phyloP scores from a whole-genome alignment of 2,888 invertebrate genomes.

The Rhingia campestris region DNA sequence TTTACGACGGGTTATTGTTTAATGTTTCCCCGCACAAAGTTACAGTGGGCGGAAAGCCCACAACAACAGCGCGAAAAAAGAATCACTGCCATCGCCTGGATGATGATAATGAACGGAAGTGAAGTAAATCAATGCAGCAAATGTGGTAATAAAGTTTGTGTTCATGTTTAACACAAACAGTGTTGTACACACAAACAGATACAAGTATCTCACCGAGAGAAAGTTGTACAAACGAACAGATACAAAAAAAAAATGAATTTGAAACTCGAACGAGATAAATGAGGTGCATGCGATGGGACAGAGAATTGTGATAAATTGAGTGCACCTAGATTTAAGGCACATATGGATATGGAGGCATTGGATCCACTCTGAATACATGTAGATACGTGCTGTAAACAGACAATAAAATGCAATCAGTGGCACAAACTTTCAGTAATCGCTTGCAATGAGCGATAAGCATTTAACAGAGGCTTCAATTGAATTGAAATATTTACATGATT shows the following conservation, averaged over 20 bases:
- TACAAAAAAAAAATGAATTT: slow-evolving; percentile 1
- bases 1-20: slow-evolving; percentile 47
- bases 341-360: background rate
- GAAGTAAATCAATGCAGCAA: slow-evolving; percentile 57
- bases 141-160: slow-evolving; percentile 46
- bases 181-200: background rate
- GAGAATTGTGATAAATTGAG: slow-evolving; percentile 15
- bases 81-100: background rate
- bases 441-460: background rate
- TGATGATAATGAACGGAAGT: slow-evolving; percentile 59
- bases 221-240: slow-evolving; percentile 16
- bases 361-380: background rate
- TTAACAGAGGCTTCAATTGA: no score
- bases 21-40: background rate
- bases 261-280: slow-evolving; percentile 13
- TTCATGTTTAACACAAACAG: background rate
- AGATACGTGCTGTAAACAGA: background rate
- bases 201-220: slow-evolving; percentile 16
- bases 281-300: slow-evolving; percentile 12
- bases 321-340: slow-evolving; percentile 16
- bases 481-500: no score
- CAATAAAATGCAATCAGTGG: background rate
- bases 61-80: background rate
- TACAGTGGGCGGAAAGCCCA: background rate
- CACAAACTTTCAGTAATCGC: slow-evolving; percentile 3